Conservation (phyloP, 2,113 vertebrate species). For the Rhineura floridana region DNA sequence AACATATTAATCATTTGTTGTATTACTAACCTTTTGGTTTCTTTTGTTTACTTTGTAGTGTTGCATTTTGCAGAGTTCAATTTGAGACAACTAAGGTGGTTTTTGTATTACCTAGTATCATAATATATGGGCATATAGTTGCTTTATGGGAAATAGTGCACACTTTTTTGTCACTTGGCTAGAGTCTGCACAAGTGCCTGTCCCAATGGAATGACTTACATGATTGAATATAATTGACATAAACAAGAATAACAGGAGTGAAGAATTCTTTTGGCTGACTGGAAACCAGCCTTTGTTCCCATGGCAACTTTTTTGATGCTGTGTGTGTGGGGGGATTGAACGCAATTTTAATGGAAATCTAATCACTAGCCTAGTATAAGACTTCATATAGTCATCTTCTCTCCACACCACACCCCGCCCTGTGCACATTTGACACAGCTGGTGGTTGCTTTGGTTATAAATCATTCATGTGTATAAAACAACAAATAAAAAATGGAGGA, state of each 20-base stretch:
- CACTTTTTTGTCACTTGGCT: conserved; percentile 29
- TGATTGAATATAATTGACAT: conserved; percentile 53
- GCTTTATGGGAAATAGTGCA: not conserved
- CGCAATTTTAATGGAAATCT: conserved; percentile 59
- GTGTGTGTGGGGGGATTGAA: conserved; percentile 35
- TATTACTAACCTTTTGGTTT: not conserved
- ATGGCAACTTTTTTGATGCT: conserved; percentile 69
- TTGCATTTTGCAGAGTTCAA: conserved; percentile 1
- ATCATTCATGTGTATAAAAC: conserved; percentile 9
- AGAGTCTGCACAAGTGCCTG: conserved; percentile 42
- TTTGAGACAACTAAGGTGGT: not conserved
- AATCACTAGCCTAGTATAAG: conserved; percentile 42
- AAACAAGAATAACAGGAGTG: conserved; percentile 61
- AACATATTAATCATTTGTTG: not conserved
- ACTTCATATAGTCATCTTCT: conserved; percentile 29
- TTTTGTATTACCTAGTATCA: not conserved
- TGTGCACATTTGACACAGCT: conserved; percentile 15
- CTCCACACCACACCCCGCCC: not conserved
- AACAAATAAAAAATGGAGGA: not conserved
- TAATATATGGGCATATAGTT: not conserved
- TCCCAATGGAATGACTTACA: not conserved
- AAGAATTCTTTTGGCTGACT: conserved; percentile 68
- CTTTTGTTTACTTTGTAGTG: fast-evolving
- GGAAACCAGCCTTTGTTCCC: conserved; percentile 68
- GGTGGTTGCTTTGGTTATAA: conserved; percentile 2